Percentiles rank a stretch among this genome's conserved stretches.
Conservation (phyloP, 2,888 invertebrate genomes). For the Lordiphosa fenestrarum region DNA sequence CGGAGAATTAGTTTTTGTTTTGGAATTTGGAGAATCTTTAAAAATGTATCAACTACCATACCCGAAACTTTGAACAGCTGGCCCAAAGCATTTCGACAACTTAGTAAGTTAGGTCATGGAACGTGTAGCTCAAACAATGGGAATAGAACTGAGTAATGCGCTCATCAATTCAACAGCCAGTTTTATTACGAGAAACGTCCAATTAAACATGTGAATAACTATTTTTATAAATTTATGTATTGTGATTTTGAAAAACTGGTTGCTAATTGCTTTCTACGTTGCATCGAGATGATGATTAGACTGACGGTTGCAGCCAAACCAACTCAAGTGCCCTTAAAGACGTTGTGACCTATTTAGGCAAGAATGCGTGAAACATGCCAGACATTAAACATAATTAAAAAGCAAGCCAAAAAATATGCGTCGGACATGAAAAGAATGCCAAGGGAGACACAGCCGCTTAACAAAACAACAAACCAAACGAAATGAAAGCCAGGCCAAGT, state of each 20-base stretch:
- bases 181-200: conserved; percentile 27
- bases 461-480: conserved; percentile 31
- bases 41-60: too few species aligned
- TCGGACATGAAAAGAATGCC: conserved; percentile 51
- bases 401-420: conserved; percentile 28
- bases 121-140: conserved; percentile 49
- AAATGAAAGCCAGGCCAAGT: conserved; percentile 10
- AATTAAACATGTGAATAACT: conserved; percentile 26
- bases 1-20: too few species aligned
- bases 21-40: too few species aligned
- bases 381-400: conserved; percentile 49
- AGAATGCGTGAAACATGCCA: conserved; percentile 33
- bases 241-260: conserved; percentile 56
- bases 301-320: conserved; percentile 5
- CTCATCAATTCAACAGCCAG: conserved; percentile 34
- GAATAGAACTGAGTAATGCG: conserved; percentile 47
- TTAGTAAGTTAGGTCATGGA: conserved; percentile 65
- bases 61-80: too few species aligned
- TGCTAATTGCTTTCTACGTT: conserved; percentile 42
- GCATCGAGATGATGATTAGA: conserved; percentile 22
- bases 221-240: conserved; percentile 27
- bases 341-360: conserved; percentile 42
- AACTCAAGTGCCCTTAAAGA: conserved; percentile 16
- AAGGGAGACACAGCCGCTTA: conserved; percentile 17
- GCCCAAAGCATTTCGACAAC: too few species aligned